Evolutionary conservation across 2,888 invertebrate species (phyloP), one percentile per base, ranked within the genome.

Genomic region (Phalera bucephala): DNA sequence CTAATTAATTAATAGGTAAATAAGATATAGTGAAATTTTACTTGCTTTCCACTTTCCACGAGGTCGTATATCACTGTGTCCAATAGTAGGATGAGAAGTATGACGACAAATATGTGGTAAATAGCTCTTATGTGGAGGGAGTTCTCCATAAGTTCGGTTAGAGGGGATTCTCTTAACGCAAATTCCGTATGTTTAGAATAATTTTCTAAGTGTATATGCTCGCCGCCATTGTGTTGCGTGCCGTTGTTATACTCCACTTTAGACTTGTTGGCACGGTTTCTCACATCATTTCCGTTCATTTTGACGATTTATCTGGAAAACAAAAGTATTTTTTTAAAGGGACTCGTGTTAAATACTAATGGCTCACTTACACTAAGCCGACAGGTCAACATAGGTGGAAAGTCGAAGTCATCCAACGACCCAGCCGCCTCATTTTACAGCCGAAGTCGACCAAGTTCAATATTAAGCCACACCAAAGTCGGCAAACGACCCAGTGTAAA

Each of bases 91-190:
- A 94, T 85, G 33, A 96, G 87, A 20, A 97, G 85, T 50, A 95
- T 93, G 10, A 94, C 94, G 29, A 95, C 91, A 78, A 96, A 97
- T 50, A 97, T 94, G 72, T 97, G 94, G 74, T 96, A 96, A 52
- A 97, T 93, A 2, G 96, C 94, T 59, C 92, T 91, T 60, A 97
- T 94, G 78, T 97, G 97, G 33, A 93, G 91, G 0, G 85, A 85
- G 31, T 94, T 92, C 66, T 94, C 92, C 55, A 95, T 91, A 12
- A 97, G 90, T 43, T 95, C 94, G 0, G 95, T 96, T 36, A 97
- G 85, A n/a, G 94, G 88, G 0, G 97, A 97, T 69, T 95, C 94
- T 45, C 97, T 90, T 4, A 90, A 72, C n/a, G 91, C 69, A 68
- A 96, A 97, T 40, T 83, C 83, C 13, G 68, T 53, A 12, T 54